phyloP scores from a whole-genome alignment of 2,888 invertebrate species.

The Synanthedon formicaeformis region DNA sequence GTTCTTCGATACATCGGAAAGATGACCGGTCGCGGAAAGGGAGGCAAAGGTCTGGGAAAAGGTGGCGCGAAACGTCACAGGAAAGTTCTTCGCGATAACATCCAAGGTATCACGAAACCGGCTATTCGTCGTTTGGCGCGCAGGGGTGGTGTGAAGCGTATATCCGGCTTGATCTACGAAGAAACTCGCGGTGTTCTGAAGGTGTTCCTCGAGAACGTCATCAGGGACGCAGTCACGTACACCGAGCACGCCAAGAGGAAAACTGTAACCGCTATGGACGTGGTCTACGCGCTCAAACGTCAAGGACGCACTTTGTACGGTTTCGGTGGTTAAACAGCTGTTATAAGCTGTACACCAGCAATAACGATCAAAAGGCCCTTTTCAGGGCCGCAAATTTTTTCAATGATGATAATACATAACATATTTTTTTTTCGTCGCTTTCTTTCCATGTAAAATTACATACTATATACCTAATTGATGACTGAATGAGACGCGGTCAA shows the following conservation, averaged over 20 bases:
- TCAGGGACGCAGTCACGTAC: conserved; percentile 85
- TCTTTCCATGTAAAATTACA: too few relatives aligned
- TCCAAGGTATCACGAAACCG: conserved; percentile 84
- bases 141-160: conserved; percentile 77
- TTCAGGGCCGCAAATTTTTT: conserved; percentile 9
- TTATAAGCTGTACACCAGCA: too few relatives aligned
- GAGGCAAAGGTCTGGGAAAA: conserved; percentile 82
- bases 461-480: too few relatives aligned
- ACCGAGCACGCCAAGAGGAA: conserved; percentile 90
- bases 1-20: conserved; percentile 3
- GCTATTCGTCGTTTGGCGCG: conserved; percentile 82
- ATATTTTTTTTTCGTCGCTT: too few relatives aligned
- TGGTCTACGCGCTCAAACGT: conserved; percentile 86
- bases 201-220: conserved; percentile 86
- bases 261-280: conserved; percentile 90
- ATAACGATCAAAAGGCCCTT: conserved; percentile 8
- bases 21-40: conserved; percentile 86
- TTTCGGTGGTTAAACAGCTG: conserved; percentile 72
- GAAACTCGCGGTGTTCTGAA: conserved; percentile 84
- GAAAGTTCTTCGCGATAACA: conserved; percentile 83
- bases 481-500: too few relatives aligned
- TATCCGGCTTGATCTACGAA: conserved; percentile 83
- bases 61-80: conserved; percentile 87
- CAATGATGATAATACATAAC: too few relatives aligned
- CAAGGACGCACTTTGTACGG: conserved; percentile 87